Evolutionary conservation across 37 sponge, comb jelly and placozoan species (phyloP), one percentile per base, ranked within the genome.

Genomic region (Halisarca cf. caerulea): DNA sequence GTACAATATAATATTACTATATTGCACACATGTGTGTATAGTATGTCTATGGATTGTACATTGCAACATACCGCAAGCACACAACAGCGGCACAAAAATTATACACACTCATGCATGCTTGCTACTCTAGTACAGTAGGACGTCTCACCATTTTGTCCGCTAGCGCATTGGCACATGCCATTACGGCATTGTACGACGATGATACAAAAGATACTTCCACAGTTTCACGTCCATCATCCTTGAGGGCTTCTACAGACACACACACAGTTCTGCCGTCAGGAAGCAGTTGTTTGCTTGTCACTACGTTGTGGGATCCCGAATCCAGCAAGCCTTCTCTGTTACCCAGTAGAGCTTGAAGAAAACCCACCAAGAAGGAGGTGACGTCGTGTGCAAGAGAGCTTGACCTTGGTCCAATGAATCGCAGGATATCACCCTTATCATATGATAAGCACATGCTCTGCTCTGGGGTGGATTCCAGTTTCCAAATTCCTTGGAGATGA

Each of bases 111-210:
- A 79, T 32, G 47, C 79, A 38, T 32, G n/a, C 55, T 51, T 27
- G 30, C 69, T 27, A 68, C 35, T 51, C 77, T n/a, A 30, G n/a
- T 28, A 39, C 39, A 58, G 33, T 27, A 35, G 15, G 34, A 7
- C 39, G 38, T 21, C 32, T 44, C 23, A 62, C 82, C 37, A 39
- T 61, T 57, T 21, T 37, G 27, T 32, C 72, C 23, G 39, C 24
- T 58, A 84, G 75, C 58, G 28, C 51, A 57, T 78, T 25, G 27
- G 55, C 40, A 41, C 32, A 3, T 72, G 79, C 35, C 57, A 62
- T 51, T 70, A 66, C 72, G 35, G 44, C 39, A 84, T 89, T 54
- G 24, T 44, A 54, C 79, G 84, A 84, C 32, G 14, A 3, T 84
- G 89, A 34, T 73, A 59, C 3, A 18, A 80, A 6, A 3, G 47